Evolutionary conservation across 1,140 invertebrate species (phyloP).

Genomic region (Epicauta chinensis): DNA sequence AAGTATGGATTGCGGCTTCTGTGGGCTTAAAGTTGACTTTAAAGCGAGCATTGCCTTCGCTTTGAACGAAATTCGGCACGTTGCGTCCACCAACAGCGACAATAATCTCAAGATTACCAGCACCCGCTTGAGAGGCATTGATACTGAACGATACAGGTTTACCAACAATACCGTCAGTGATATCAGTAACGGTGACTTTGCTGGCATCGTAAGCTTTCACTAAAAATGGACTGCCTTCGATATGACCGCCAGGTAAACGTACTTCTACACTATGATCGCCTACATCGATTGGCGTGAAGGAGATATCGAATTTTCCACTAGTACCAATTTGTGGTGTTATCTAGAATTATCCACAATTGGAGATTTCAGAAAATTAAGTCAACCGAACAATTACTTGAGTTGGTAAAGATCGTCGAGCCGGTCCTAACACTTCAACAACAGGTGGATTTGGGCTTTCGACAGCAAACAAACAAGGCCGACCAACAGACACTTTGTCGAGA

Average conservation of each 20-base stretch:
- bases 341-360: slow-evolving; percentile 15
- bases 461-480: slow-evolving; percentile 72
- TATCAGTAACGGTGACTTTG: slow-evolving; percentile 85
- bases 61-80: slow-evolving; percentile 97
- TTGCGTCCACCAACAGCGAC: slow-evolving; percentile 96
- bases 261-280: slow-evolving; percentile 91
- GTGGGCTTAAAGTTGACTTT: slow-evolving; percentile 96
- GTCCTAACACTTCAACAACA: slow-evolving; percentile 71
- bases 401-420: slow-evolving; percentile 61
- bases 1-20: slow-evolving; percentile 78
- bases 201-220: slow-evolving; percentile 93
- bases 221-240: slow-evolving; percentile 90
- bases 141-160: slow-evolving; percentile 91
- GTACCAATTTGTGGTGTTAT: slow-evolving; percentile 36
- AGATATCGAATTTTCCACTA: slow-evolving; percentile 52
- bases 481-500: slow-evolving; percentile 89
- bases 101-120: slow-evolving; percentile 96
- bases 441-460: slow-evolving; percentile 74
- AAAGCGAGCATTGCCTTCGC: slow-evolving; percentile 94
- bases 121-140: slow-evolving; percentile 69
- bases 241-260: slow-evolving; percentile 68
- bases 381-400: slow-evolving; percentile 50
- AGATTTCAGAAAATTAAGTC: not conserved
- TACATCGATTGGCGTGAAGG: slow-evolving; percentile 83
- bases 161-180: slow-evolving; percentile 80